These are phyloP conservation scores for Druon quercuslanigerum DNA, from an alignment of 1,140 invertebrate genomes.

Conservation along the genomic window DNA sequence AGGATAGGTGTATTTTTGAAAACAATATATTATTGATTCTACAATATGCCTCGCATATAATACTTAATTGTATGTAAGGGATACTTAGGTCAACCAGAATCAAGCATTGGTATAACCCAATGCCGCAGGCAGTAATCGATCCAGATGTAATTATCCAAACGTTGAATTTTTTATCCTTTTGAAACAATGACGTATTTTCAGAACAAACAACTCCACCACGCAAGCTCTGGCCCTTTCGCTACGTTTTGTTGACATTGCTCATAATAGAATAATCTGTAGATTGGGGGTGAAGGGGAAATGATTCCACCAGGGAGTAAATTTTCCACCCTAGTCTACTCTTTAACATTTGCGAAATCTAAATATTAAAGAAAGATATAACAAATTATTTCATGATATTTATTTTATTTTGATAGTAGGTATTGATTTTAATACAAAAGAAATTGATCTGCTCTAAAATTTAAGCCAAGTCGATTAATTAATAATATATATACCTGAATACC, in stretches of 20 bases:
- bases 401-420: no score
- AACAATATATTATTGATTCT: background rate
- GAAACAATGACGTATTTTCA: conserved; percentile 74
- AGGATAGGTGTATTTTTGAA: background rate
- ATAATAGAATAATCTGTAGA: conserved; percentile 71
- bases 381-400: no score
- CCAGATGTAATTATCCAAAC: conserved; percentile 70
- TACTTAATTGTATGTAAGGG: background rate
- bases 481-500: no score
- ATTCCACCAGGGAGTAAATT: conserved; percentile 5
- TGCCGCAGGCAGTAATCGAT: conserved; percentile 65
- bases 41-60: background rate
- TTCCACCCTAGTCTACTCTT: background rate
- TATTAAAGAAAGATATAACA: no score
- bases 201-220: conserved; percentile 63
- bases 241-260: conserved; percentile 62
- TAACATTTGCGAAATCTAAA: background rate
- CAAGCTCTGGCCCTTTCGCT: conserved; percentile 39
- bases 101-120: conserved; percentile 54
- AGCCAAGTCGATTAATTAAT: no score
- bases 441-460: no score
- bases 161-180: conserved; percentile 72
- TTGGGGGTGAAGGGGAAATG: conserved; percentile 17
- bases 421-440: no score
- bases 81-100: background rate